Percentiles rank a stretch among this genome's conserved stretches.
Evolutionary conservation across 2,113 vertebrate species (phyloP).

Genomic region (Protobothrops mucrosquamatus): DNA sequence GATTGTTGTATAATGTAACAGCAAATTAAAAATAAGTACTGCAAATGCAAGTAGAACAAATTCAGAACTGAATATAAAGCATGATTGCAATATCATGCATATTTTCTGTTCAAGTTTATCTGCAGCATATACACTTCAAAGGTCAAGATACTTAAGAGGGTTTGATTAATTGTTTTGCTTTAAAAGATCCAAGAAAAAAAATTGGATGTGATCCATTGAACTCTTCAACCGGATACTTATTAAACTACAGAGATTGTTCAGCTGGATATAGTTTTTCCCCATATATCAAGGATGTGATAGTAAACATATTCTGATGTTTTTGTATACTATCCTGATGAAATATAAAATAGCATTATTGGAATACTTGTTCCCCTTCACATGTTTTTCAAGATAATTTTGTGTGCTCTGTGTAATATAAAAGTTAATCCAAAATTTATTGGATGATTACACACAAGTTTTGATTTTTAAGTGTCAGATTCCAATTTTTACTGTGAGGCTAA

Average conservation of each 20-base stretch:
- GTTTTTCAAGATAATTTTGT: neutral
- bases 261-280: neutral
- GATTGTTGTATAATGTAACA: neutral
- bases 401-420: neutral
- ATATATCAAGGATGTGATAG: neutral
- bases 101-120: neutral
- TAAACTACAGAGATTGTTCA: neutral
- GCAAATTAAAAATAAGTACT: neutral
- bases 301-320: neutral
- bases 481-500: neutral
- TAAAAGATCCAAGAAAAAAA: neutral
- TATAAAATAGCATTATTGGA: neutral
- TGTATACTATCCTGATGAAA: neutral
- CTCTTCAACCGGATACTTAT: constrained; percentile 1
- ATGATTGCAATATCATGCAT: neutral
- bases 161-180: constrained; percentile 19
- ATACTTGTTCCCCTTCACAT: neutral
- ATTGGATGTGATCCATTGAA: constrained; percentile 11
- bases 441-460: neutral
- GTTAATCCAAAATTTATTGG: neutral
- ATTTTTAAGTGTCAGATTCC: neutral
- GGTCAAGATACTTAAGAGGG: neutral
- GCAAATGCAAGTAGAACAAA: neutral
- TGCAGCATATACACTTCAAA: neutral
- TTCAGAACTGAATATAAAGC: neutral